Base-by-base conservation (phyloP, 2,113 vertebrate species). In the Gnathonemus echidnorhynchus region DNA sequence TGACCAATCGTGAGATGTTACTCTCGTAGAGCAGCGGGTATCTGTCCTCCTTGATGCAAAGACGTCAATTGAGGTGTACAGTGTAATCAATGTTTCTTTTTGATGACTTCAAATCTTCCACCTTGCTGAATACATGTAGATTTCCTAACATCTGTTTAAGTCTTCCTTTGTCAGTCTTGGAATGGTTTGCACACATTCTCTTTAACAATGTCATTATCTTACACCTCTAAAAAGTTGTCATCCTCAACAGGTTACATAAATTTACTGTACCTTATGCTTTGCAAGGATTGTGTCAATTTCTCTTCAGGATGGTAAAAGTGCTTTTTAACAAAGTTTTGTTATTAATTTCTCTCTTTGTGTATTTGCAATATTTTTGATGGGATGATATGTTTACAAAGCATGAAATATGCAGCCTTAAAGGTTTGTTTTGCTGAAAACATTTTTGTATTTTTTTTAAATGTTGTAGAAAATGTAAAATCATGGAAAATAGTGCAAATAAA, bases 11-110 rank as follows among this genome's bases (percentile, higher is more conserved):
- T 0, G 1, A 6, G 91, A 99, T 96, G 90, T 99, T 97, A 2
- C 92, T 50, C 89, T 98, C 96, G 0, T 99, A 99, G 50, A 95
- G 80, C 92, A 92, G 91, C 0, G 96, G 90, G 0, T 97, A 98
- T 5, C 92, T 45, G 88, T 99, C 98, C 90, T 98, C 98, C 90
- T 98, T 97, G 31, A 97, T 97, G 0, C 98, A 99, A 0, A 99
- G 95, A 24, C 98, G 95, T 70, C 95, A 97, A 93, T 94, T 95
- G 52, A 97, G 94, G 88, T 97, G 96, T 88, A 99, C 97, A 0
- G 98, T 17, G 70, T 74, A 11, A 74, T 35, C 3, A 17, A 15
- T 39, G 5, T 1, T 77, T 39, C 4, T 35, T 77, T 39, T 77
- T 31, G 4, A 39, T 6, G 31, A 39, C 13, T 39, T 10, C 70